Evolutionary conservation across 2,888 invertebrate genomes (phyloP).

Genomic region (Xestia sexstrigata): DNA sequence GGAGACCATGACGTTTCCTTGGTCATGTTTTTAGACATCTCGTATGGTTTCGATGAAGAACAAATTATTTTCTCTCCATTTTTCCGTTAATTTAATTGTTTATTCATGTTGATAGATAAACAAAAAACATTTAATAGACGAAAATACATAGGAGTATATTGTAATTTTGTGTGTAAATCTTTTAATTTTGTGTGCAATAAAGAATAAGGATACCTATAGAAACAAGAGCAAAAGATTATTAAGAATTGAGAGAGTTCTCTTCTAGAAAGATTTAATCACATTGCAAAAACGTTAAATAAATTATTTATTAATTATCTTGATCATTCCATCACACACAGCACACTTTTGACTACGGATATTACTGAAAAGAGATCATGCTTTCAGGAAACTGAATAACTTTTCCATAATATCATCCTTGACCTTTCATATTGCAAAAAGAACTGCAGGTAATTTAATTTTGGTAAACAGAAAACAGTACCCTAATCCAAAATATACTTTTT

Average conservation of each 20-base stretch:
- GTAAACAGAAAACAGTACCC: neutral
- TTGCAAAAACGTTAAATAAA: neutral
- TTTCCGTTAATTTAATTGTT: no score
- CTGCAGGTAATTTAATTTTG: neutral
- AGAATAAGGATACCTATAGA: no score
- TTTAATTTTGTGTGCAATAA: no score
- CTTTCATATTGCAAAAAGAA: neutral
- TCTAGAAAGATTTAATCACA: neutral
- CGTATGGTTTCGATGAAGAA: neutral
- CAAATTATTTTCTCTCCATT: neutral
- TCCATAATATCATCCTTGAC: neutral
- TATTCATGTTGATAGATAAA: neutral
- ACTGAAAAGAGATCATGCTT: neutral
- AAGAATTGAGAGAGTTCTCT: no score
- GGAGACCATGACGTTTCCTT: neutral
- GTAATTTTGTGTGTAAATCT: no score
- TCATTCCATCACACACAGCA: neutral
- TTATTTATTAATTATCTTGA: neutral
- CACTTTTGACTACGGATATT: neutral
- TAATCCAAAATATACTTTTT: neutral
- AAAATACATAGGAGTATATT: no score
- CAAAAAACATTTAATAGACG: no score
- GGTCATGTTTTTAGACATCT: neutral
- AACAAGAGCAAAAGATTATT: no score
- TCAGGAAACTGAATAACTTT: neutral